Conservation (phyloP, 2,113 vertebrate species). For the Pluvianellus socialis region DNA sequence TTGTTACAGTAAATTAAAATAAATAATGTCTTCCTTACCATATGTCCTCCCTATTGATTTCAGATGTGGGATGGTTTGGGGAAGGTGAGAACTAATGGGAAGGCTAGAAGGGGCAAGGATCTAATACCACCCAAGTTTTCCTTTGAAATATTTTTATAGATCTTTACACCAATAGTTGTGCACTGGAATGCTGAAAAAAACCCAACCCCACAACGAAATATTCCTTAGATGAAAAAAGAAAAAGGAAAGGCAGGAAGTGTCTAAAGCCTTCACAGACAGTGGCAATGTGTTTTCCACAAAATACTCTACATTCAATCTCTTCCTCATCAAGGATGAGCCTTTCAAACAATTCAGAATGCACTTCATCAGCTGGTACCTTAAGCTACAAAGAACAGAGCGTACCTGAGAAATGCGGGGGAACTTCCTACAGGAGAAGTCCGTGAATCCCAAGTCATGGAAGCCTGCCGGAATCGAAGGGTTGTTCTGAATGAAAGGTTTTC, state of each 20-base stretch:
- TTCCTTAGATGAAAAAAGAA: neutral
- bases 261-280: neutral
- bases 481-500: slow-evolving; percentile 96
- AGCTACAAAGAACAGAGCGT: neutral
- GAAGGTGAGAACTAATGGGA: neutral
- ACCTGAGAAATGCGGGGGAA: slow-evolving; percentile 97
- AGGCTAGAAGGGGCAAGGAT: neutral
- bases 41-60: neutral
- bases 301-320: neutral
- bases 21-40: neutral
- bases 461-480: slow-evolving; percentile 95
- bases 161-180: neutral
- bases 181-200: neutral
- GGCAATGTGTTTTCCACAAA: neutral
- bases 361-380: neutral
- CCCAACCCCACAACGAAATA: neutral
- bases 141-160: neutral
- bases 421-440: slow-evolving; percentile 96
- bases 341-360: neutral
- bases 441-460: slow-evolving; percentile 97
- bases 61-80: neutral
- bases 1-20: neutral
- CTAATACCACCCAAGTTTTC: neutral
- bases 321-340: neutral
- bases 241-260: neutral